Percentiles rank a stretch among this genome's conserved stretches.
Conservation (phyloP, 2,797 vertebrate species). For the Periophthalmus magnuspinnatus region DNA sequence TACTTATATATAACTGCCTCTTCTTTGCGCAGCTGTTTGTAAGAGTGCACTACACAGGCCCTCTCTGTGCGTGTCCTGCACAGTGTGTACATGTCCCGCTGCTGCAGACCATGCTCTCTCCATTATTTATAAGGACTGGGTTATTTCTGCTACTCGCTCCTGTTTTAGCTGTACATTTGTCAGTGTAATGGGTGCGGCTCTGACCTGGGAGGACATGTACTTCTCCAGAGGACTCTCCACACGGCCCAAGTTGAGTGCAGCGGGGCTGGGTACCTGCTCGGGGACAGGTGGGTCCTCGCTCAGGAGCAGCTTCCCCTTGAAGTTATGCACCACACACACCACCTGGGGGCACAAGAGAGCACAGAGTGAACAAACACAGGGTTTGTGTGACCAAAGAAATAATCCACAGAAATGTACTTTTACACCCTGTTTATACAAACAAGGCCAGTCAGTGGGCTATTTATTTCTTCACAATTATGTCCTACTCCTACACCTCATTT, state of each 20-base stretch:
- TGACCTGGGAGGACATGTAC: constrained; percentile 84
- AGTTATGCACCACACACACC: constrained; percentile 97
- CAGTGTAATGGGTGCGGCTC: not conserved
- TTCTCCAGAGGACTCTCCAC: constrained; percentile 96
- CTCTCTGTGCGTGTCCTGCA: too few species aligned
- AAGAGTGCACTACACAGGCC: too few species aligned
- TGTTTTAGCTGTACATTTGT: not conserved
- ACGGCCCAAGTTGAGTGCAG: constrained; percentile 84
- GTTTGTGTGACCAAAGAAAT: too few species aligned
- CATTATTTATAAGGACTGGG: not conserved
- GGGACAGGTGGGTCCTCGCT: constrained; percentile 75
- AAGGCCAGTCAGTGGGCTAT: too few species aligned
- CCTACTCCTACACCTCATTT: too few species aligned
- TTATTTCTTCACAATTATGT: too few species aligned
- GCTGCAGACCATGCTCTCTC: not conserved
- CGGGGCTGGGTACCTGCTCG: constrained; percentile 76
- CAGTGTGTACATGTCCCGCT: not conserved
- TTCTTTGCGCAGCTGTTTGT: too few species aligned
- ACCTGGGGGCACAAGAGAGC: constrained; percentile 73
- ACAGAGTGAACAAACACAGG: constrained; percentile 1
- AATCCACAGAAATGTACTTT: too few species aligned
- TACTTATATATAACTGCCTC: too few species aligned
- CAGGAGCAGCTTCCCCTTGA: constrained; percentile 91
- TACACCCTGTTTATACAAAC: too few species aligned
- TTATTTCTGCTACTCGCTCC: not conserved